These are phyloP conservation scores for Eremophila alpestris DNA, from an alignment of 2,797 vertebrate genomes.

Conservation along the genomic window DNA sequence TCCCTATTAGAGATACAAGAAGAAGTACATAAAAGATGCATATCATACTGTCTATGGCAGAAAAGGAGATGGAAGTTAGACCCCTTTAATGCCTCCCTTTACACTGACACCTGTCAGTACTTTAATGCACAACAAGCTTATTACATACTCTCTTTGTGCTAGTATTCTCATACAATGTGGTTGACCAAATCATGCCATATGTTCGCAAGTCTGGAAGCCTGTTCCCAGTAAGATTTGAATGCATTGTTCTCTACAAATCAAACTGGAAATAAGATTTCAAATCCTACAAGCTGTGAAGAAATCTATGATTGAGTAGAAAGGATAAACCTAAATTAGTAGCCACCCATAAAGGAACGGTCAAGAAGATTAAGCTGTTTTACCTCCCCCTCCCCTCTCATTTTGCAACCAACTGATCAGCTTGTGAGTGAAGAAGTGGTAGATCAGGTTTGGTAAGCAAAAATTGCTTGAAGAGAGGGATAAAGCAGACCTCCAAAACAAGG, in stretches of 20 bases:
- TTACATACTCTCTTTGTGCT: background rate
- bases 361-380: background rate
- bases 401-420: background rate
- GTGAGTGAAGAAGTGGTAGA: background rate
- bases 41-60: background rate
- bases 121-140: background rate
- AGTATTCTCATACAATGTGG: background rate
- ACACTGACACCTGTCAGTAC: background rate
- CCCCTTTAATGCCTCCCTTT: background rate
- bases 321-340: background rate
- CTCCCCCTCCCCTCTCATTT: background rate
- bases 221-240: background rate
- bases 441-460: background rate
- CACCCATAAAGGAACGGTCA: background rate
- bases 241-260: background rate
- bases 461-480: background rate
- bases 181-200: background rate
- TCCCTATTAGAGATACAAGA: background rate
- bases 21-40: background rate
- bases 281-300: background rate
- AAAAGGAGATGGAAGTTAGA: background rate
- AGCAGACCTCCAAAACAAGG: background rate
- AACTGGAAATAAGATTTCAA: background rate
- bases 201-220: background rate
- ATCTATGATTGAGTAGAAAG: background rate